Base-by-base conservation (phyloP, 2,113 vertebrate genomes). In the Sialia sialis region DNA sequence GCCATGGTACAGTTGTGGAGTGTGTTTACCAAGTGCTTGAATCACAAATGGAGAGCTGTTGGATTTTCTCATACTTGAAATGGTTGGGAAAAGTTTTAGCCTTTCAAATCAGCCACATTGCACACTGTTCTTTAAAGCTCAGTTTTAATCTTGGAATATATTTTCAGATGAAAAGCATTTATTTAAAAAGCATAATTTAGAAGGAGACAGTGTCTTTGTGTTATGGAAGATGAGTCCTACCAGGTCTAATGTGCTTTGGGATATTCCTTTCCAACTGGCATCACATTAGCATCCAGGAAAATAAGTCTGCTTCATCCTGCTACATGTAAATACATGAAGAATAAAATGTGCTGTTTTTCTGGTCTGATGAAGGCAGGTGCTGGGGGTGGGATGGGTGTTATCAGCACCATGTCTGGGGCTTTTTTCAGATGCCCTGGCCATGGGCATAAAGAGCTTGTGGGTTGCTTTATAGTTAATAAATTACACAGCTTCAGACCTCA, bases 21-120 rank as follows among this genome's bases (percentile, higher is more conserved):
- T 26, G 59, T 93, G 88, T 94, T 94, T 84, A 84, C 88, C 74
- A 62, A 92, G 90, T 48, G 84, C 84, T 79, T 73, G 39, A 67
- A 66, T 78, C 20, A 2, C 67, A 67, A 76, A 74, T 84, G 73
- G 67, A 89, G 89, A 46, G 67, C 74, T 90, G 32, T 21, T 95
- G 93, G 68, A 23, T 87, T 89, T 92, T 86, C 67, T 93, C 12
- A 1, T 82, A 48, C 67, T 85, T 67, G 63, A 90, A 87, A 90
- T 0, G 6, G 59, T 32, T 88, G 72, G 54, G 84, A 72, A 59
- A 91, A 73, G 34, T 73, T 91, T 55, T 62, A 93, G 58, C 49
- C 74, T 95, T 93, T 81, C 78, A 74, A 51, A 84, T 84, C n/a
- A 79, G 46, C 46, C 43, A 2, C n/a, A n/a, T 17, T 3, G 7